These are phyloP conservation scores for Dasypus novemcinctus DNA, from an alignment of 2,113 vertebrate genomes.

Conservation along the genomic window DNA sequence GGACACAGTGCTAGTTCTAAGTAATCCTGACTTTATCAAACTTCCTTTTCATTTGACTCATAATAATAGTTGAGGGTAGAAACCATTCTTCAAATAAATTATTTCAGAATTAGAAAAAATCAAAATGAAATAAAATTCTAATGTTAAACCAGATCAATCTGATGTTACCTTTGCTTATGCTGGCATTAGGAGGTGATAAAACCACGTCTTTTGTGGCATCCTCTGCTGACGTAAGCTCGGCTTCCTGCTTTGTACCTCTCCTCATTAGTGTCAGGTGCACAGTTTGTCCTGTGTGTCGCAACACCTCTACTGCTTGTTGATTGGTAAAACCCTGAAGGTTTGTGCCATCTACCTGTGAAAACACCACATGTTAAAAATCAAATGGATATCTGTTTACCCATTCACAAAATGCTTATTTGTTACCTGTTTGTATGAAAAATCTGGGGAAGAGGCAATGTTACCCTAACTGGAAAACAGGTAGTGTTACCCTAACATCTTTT, in stretches of 20 bases:
- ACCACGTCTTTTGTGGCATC: slow-evolving; percentile 80
- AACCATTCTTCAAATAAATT: background rate
- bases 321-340: slow-evolving; percentile 97
- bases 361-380: slow-evolving; percentile 46
- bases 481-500: background rate
- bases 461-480: background rate
- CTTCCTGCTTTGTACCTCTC: slow-evolving; percentile 86
- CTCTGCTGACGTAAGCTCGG: slow-evolving; percentile 69
- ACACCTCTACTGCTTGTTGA: slow-evolving; percentile 96
- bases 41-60: background rate
- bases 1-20: background rate
- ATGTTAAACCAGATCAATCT: slow-evolving; percentile 10
- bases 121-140: background rate
- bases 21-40: background rate
- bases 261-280: slow-evolving; percentile 93
- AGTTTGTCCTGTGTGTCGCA: slow-evolving; percentile 92
- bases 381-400: background rate
- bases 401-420: background rate
- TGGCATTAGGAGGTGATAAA: slow-evolving; percentile 72
- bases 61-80: background rate
- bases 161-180: slow-evolving; percentile 79
- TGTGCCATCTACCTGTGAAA: slow-evolving; percentile 92
- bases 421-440: background rate
- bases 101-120: slow-evolving; percentile 14
- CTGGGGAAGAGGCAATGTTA: background rate